Base-by-base conservation (phyloP, 1,140 invertebrate species). In the Lepidurus apus region DNA sequence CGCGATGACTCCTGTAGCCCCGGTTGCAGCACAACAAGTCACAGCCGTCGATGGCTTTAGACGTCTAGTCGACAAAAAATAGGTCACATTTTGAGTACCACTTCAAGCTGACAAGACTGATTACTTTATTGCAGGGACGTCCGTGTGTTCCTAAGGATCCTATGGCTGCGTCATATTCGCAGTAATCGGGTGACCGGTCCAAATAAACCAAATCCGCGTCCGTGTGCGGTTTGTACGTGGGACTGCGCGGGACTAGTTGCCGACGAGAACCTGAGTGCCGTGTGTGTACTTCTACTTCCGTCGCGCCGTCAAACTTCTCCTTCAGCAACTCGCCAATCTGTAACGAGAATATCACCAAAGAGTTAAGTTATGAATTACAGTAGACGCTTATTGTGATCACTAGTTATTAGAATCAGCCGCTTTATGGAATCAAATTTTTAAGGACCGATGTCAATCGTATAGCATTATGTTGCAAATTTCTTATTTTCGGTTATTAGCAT, bases 1-100 rank as follows among this genome's bases (percentile, higher is more conserved):
- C 87, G 73, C 90, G 89, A 75, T 89, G 88, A 1, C 91, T 93
- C 73, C 89, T 86, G 84, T 94, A 91, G 3, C 94, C 94, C 80
- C 94, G 88, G 65, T 93, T 93, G 84, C 95, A 96, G 84, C 95
- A 96, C 83, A 96, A 89, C 77, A 93, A 89, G 81, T 91, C 91
- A 87, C 95, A 96, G 65, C 92, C 91, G 77, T 92, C 91, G 80
- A 93, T 88, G 0, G 89, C 92, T 5, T 85, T 85, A 75, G 92
- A 89, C 4, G 87, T 87, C 78, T 86, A 85, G 81, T 89, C 17
- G 7, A 21, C 74, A 75, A 75, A 26, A 42, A 42, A 75, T 17
- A 0, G 74, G 10, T 13, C 7, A 7, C 7, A 17, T 77, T 47
- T 73, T 7, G 13, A 73, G 0, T 53, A 34, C 7, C 43, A 53